Conservation (phyloP, 1,140 invertebrate genomes). For the Drosophila cardini region DNA sequence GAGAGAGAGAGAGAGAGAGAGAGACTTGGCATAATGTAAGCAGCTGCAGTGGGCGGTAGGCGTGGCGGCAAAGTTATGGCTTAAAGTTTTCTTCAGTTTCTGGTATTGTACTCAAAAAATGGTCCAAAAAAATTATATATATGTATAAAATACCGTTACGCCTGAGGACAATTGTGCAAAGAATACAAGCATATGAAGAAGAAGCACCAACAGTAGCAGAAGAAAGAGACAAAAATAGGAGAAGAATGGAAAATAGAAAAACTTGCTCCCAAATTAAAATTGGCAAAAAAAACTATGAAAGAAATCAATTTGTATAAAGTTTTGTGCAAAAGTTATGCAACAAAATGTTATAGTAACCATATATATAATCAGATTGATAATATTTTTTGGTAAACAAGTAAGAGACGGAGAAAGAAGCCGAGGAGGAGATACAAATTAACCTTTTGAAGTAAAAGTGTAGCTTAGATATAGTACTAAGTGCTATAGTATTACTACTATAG, state of each 20-base stretch:
- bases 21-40: conserved; percentile 57
- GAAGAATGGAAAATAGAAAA: not conserved
- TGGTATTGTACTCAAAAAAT: conserved; percentile 3
- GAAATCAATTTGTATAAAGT: conserved; percentile 37
- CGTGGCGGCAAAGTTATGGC: conserved; percentile 60
- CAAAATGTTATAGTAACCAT: conserved; percentile 5
- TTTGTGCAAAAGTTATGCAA: conserved; percentile 20
- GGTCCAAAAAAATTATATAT: not conserved
- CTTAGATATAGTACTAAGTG: too few species aligned
- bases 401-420: not conserved
- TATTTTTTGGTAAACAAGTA: not conserved
- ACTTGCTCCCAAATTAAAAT: conserved; percentile 21
- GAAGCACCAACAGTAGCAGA: not conserved
- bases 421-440: not conserved
- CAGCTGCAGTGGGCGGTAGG: conserved; percentile 28
- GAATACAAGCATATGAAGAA: conserved; percentile 27
- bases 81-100: conserved; percentile 48
- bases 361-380: not conserved
- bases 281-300: conserved; percentile 1
- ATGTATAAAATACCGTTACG: not conserved
- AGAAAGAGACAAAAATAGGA: not conserved
- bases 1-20: not conserved
- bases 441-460: too few species aligned
- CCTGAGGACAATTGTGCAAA: conserved; percentile 30
- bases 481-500: too few species aligned